Base-by-base conservation (phyloP, 2,888 invertebrate species). In the Bugulina stolonifera region DNA sequence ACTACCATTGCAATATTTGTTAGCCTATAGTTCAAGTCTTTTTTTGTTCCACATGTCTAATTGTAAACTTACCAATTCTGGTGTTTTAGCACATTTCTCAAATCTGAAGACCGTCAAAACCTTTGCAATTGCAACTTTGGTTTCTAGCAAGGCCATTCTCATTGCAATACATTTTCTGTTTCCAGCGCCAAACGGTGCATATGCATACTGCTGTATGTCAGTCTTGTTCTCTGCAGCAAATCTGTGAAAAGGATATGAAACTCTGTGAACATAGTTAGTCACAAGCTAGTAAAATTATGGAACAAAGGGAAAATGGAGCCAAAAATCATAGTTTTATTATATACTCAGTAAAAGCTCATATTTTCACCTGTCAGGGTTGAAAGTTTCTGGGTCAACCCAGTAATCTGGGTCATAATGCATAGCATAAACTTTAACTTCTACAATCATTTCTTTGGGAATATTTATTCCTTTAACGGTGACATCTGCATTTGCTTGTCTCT, bases 41-140 rank as follows among this genome's bases (percentile, higher is more conserved):
- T n/a, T n/a, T n/a, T n/a, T n/a, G n/a, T n/a, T n/a, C n/a, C n/a
- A n/a, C n/a, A n/a, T n/a, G n/a, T n/a, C n/a, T n/a, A n/a, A n/a
- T n/a, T n/a, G n/a, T n/a, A 10, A 22, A 57, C 57, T 57, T 57
- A 57, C 57, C 57, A 57, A 23, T 18, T 57, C 57, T 57, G 57
- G n/a, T 22, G 57, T 57, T 18, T 57, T 5, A 57, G 10, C 57
- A 57, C 23, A 25, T 23, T 57, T 57, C 57, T 57, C 57, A 57
- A 57, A 57, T 57, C 57, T 57, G 23, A 57, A 57, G 3, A 23
- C 57, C 3, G 10, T 23, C 57, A 57, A 5, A 5, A 23, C n/a
- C 23, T 57, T 57, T 22, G n/a, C 23, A 57, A 27, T 27, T 25
- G 57, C 57, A 18, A 57, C 23, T 27, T 27, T 57, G 23, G n/a